Evolutionary conservation across 2,888 invertebrate species (phyloP).

Genomic region (Leptopilina drosophilae): DNA sequence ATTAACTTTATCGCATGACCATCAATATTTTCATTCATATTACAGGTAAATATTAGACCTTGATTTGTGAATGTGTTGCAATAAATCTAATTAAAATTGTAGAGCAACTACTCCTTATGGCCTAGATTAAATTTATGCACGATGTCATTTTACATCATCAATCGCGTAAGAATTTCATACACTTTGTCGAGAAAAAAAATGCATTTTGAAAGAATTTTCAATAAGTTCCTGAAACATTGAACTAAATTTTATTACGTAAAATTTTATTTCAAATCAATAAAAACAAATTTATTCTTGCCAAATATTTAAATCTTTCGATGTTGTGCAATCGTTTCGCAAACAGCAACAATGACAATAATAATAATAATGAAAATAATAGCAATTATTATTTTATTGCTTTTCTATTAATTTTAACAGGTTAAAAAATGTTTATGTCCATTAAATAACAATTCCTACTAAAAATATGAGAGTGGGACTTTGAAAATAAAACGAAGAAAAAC

Average conservation of each 20-base stretch:
- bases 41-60: constrained; percentile 3
- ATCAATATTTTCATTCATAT: constrained; percentile 16
- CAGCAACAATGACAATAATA: too few species aligned
- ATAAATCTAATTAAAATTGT: constrained; percentile 21
- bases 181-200: background rate
- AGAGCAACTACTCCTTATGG: constrained; percentile 13
- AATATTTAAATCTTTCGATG: too few species aligned
- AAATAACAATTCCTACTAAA: too few species aligned
- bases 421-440: too few species aligned
- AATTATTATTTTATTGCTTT: too few species aligned
- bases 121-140: background rate
- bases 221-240: background rate
- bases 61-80: constrained; percentile 24
- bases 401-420: too few species aligned
- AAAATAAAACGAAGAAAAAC: too few species aligned
- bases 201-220: background rate
- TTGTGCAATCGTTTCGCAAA: too few species aligned
- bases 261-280: background rate
- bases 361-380: too few species aligned
- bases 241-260: background rate
- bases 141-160: constrained; percentile 19
- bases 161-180: constrained; percentile 2
- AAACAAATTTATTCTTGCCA: too few species aligned
- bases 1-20: constrained; percentile 19
- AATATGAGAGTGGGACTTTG: too few species aligned